Evolutionary conservation across 2,888 invertebrate species (phyloP).

Genomic region (Acrobasis suavella): DNA sequence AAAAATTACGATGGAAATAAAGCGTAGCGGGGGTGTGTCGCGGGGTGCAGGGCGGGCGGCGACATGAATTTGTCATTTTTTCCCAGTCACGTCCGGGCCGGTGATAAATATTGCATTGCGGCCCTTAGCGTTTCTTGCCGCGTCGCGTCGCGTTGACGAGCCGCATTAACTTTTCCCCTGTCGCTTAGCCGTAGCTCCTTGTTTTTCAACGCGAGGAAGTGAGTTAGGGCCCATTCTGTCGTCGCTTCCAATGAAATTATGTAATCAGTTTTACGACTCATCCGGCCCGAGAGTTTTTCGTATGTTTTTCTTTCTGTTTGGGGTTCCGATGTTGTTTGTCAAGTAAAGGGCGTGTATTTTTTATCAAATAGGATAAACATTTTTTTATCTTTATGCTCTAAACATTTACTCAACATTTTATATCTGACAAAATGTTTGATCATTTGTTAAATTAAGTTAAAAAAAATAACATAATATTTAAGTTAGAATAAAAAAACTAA

Average conservation of each 20-base stretch:
- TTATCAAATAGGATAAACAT: slow-evolving; percentile 27
- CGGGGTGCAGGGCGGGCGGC: slow-evolving; percentile 41
- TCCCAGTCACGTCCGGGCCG: slow-evolving; percentile 76
- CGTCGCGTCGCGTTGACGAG: slow-evolving; percentile 40
- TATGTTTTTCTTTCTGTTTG: slow-evolving; percentile 46
- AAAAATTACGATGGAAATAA: slow-evolving; percentile 78
- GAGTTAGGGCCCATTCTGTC: slow-evolving; percentile 67
- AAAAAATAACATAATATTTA: background rate
- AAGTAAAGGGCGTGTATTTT: slow-evolving; percentile 31
- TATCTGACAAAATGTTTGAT: background rate
- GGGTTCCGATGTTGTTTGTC: slow-evolving; percentile 38
- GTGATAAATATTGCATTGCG: slow-evolving; percentile 81
- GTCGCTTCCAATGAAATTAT: slow-evolving; percentile 74
- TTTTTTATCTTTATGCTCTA: background rate
- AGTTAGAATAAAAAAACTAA: background rate
- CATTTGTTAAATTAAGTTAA: background rate
- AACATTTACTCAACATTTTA: background rate
- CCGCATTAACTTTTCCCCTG: slow-evolving; percentile 64
- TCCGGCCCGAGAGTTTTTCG: slow-evolving; percentile 61
- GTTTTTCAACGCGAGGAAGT: slow-evolving; percentile 69
- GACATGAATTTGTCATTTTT: slow-evolving; percentile 82
- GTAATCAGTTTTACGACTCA: slow-evolving; percentile 75
- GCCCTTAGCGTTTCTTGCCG: slow-evolving; percentile 62
- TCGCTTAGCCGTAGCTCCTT: slow-evolving; percentile 62
- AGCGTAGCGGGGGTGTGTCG: slow-evolving; percentile 59